Conservation (phyloP, 2,797 vertebrate genomes). For the Perodicticus potto region DNA sequence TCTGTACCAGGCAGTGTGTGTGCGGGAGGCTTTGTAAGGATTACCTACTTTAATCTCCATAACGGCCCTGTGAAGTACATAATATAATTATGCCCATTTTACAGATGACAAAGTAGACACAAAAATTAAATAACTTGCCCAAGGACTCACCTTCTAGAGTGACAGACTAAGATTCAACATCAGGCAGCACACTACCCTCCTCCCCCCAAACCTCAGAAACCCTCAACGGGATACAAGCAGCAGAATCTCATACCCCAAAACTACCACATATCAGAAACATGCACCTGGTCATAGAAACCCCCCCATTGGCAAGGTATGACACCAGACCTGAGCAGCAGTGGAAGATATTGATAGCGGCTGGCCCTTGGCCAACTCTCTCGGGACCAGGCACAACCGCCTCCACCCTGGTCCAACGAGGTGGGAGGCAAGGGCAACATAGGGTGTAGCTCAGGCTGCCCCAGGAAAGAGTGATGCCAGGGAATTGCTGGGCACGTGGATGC, state of each 20-base stretch:
- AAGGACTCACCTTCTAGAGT: not conserved
- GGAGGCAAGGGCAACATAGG: not conserved
- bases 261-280: not conserved
- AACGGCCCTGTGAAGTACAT: not conserved
- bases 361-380: not conserved
- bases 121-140: not conserved
- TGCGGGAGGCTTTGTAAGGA: not conserved
- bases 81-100: not conserved
- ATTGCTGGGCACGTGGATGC: fast-evolving
- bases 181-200: not conserved
- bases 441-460: fast-evolving
- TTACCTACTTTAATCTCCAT: not conserved
- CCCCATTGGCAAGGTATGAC: not conserved
- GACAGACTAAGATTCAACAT: not conserved
- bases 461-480: not conserved
- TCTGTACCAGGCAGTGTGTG: not conserved
- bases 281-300: not conserved
- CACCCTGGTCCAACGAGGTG: not conserved
- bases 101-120: not conserved
- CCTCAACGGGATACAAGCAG: not conserved
- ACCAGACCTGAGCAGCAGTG: not conserved
- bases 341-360: fast-evolving
- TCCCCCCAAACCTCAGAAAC: not conserved
- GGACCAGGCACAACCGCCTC: not conserved
- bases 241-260: not conserved